phyloP scores from a whole-genome alignment of 1,140 invertebrate genomes.

The Diabrotica undecimpunctata region DNA sequence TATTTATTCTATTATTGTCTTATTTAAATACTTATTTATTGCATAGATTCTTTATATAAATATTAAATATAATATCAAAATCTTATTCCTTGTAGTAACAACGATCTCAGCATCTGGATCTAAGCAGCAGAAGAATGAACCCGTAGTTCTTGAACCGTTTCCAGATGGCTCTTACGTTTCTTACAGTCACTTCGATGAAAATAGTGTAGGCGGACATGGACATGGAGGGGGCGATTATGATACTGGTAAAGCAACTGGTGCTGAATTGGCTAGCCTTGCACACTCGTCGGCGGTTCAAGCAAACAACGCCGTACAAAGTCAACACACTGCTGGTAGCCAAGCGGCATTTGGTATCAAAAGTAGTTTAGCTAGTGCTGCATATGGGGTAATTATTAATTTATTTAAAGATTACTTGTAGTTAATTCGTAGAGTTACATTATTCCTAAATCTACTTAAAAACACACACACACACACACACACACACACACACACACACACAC shows the following conservation, averaged over 20 bases:
- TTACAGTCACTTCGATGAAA: constrained; percentile 15
- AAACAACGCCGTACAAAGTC: constrained; percentile 33
- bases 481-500: background rate
- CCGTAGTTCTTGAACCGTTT: constrained; percentile 29
- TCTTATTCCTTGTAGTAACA: constrained; percentile 1
- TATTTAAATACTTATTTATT: too few species aligned
- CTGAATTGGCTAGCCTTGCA: constrained; percentile 35
- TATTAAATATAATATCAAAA: too few species aligned
- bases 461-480: background rate
- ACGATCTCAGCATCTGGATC: background rate
- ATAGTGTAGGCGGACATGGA: constrained; percentile 2
- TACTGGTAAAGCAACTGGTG: constrained; percentile 28
- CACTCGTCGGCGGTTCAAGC: constrained; percentile 35
- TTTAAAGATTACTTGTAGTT: background rate
- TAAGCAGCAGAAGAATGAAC: constrained; percentile 6
- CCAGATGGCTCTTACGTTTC: constrained; percentile 11
- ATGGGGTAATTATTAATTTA: constrained; percentile 27
- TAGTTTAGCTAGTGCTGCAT: constrained; percentile 32
- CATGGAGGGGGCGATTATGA: constrained; percentile 4
- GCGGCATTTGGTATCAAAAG: constrained; percentile 36
- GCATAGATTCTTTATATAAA: too few species aligned
- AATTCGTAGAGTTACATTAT: background rate
- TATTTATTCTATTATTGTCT: too few species aligned
- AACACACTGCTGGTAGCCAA: constrained; percentile 36
- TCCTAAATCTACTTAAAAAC: too few species aligned